Percentiles rank a stretch among this genome's conserved stretches.
phyloP scores from a whole-genome alignment of 2,888 invertebrate species.

The Lampropteryx suffumata region DNA sequence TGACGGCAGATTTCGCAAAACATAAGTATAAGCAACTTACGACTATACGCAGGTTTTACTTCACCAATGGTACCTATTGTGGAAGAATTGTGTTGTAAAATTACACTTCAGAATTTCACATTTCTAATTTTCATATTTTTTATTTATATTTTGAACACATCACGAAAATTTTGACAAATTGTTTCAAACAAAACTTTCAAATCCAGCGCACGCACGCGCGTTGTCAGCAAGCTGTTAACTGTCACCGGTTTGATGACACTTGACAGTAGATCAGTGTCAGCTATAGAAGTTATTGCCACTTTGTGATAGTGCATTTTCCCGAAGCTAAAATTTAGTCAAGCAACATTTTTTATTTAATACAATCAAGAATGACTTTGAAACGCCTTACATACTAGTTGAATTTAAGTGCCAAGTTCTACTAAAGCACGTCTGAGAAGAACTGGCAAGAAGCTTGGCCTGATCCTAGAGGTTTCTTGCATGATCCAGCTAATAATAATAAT shows the following conservation, averaged over 20 bases:
- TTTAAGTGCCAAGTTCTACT: no score
- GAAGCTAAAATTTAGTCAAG: no score
- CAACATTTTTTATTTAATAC: no score
- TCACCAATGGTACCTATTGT: constrained; percentile 53
- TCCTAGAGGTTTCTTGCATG: no score
- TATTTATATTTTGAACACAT: constrained; percentile 43
- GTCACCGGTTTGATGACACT: constrained; percentile 8
- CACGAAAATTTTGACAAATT: constrained; percentile 66
- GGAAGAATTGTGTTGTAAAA: constrained; percentile 45
- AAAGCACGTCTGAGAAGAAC: no score
- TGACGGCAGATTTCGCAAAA: constrained; percentile 29
- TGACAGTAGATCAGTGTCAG: no score
- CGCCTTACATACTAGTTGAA: no score
- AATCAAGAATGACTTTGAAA: no score
- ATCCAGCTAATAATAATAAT: no score
- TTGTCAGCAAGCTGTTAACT: constrained; percentile 17
- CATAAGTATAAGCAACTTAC: constrained; percentile 62
- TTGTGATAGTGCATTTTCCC: no score
- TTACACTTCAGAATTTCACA: constrained; percentile 62
- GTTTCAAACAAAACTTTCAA: constrained; percentile 63
- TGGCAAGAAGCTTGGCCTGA: no score
- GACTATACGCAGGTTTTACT: constrained; percentile 49
- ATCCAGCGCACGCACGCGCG: constrained; percentile 66
- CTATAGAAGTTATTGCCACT: constrained; percentile 1
- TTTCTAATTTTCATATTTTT: constrained; percentile 55